Base-by-base conservation (phyloP, 2,113 vertebrate species). In the Crotalus horridus region DNA sequence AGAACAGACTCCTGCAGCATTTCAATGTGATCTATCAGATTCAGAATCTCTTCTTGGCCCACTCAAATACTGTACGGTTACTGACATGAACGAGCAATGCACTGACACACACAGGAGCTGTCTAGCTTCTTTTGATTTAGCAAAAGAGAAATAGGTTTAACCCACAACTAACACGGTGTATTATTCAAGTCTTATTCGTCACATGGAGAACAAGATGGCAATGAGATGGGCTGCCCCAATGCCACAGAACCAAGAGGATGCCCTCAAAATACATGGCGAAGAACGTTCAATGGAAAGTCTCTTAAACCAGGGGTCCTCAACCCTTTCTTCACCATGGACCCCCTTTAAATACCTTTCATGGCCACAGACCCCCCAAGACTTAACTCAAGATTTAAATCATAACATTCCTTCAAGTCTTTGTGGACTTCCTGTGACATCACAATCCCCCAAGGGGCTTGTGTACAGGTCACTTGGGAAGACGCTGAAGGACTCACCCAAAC, bases 131-230 rank as follows among this genome's bases (percentile, higher is more conserved):
- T 91, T 94, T 20, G 0, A 0, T 51, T 90, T 89, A 58, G 6
- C 59, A 95, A 92, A 61, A 89, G 74, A 54, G 1, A 29, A 0
- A 13, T 0, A 33, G 21, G 0, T 85, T 93, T 55, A 61, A 91
- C 90, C n/a, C 56, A 0, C 0, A 93, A 89, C 61, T 6, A 0
- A 29, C 69, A 74, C 90, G 1, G 55, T 0, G 0, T 24, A 53
- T n/a, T 53, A 46, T 58, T 55, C n/a, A 43, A 12, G 29, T 69
- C 64, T n/a, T n/a, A n/a, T 15, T 33, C 12, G 5, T 15, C 5
- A 2, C 64, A 69, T 69, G 12, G 64, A n/a, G 29, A 69, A n/a
- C 64, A 3, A n/a, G 29, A n/a, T 15, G 64, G 29, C 64, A 69
- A 69, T n/a, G 29, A 69, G 26, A 15, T 69, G 61, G 29, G 13